Percentiles rank a stretch among this genome's conserved stretches.
Evolutionary conservation across 2,797 vertebrate species (phyloP).

Genomic region (Silurus lanzhouensis): DNA sequence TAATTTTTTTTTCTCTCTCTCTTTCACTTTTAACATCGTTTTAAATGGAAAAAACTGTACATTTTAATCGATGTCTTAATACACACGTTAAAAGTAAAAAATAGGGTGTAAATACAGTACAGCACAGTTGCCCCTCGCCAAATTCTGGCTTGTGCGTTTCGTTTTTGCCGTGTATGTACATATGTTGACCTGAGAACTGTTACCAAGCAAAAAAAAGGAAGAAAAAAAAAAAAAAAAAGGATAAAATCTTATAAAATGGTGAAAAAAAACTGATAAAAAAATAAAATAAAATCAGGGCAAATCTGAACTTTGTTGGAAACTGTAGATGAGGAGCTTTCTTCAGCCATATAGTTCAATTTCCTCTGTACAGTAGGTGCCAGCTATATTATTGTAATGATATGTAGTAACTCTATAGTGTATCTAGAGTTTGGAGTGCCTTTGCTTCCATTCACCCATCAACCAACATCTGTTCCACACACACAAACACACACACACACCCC

Average conservation of each 20-base stretch:
- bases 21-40: conserved; percentile 45
- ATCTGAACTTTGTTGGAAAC: conserved; percentile 91
- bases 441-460: conserved; percentile 85
- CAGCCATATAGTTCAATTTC: conserved; percentile 98
- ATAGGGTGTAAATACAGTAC: conserved; percentile 73
- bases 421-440: conserved; percentile 99
- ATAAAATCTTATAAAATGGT: conserved; percentile 20
- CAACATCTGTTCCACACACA: no score
- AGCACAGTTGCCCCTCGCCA: conserved; percentile 86
- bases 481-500: no score
- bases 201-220: conserved; percentile 93
- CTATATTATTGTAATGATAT: conserved; percentile 98
- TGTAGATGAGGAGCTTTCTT: conserved; percentile 94
- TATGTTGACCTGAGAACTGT: conserved; percentile 95
- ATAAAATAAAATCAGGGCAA: conserved; percentile 84
- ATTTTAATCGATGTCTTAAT: conserved; percentile 63
- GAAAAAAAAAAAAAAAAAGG: conserved; percentile 66
- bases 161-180: conserved; percentile 82
- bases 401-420: conserved; percentile 99
- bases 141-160: conserved; percentile 90
- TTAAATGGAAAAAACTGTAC: conserved; percentile 20
- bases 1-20: conserved; percentile 4
- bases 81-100: background rate
- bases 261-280: background rate
- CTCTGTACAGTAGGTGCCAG: conserved; percentile 96